Base-by-base conservation (phyloP, 2,113 vertebrate genomes). In the Ailuropoda melanoleuca region DNA sequence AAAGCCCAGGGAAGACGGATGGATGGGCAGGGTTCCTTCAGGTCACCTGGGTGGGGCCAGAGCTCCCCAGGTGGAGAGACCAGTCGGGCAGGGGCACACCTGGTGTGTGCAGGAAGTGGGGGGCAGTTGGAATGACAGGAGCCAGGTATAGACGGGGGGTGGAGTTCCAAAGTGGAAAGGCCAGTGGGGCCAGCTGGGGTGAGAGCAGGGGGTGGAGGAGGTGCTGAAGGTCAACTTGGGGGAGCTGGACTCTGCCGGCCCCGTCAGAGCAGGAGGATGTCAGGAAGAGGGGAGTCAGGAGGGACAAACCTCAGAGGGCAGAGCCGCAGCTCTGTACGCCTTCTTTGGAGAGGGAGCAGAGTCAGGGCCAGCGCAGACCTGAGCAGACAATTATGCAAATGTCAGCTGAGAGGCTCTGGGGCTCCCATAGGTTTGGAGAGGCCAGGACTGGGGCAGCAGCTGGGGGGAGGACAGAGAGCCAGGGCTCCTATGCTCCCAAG, bases 111-210 rank as follows among this genome's bases (percentile, higher is more conserved):
- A 92, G 89, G 93, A 87, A 93, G 78, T 93, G 24, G 83, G 55
- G 78, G 66, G 19, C 15, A 13, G 60, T 10, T 29, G 12, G 55
- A 81, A 39, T 88, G 62, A 68, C 4, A 0, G 39, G 15, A 94
- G 82, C 24, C 84, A 88, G 80, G 66, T 48, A 26, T 89, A 55
- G 94, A 50, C 18, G 14, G 43, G 18, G 34, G 89, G 58, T 58
- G 13, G 90, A 77, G 62, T 48, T 72, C 46, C n/a, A 90, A 92
- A 95, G 94, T 74, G 68, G 95, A 95, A 97, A 95, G 87, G 90
- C 72, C 56, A 12, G 75, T 90, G 87, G 85, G 64, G 64, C 81
- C 70, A 10, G 77, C 50, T 92, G 39, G 72, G 53, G 46, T 31
- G 34, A 37, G 58, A 15, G 15, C 21, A 18, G 70, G 1, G 8